These are phyloP conservation scores for Lophotis ruficrista DNA, from an alignment of 2,113 vertebrate genomes.

Conservation along the genomic window DNA sequence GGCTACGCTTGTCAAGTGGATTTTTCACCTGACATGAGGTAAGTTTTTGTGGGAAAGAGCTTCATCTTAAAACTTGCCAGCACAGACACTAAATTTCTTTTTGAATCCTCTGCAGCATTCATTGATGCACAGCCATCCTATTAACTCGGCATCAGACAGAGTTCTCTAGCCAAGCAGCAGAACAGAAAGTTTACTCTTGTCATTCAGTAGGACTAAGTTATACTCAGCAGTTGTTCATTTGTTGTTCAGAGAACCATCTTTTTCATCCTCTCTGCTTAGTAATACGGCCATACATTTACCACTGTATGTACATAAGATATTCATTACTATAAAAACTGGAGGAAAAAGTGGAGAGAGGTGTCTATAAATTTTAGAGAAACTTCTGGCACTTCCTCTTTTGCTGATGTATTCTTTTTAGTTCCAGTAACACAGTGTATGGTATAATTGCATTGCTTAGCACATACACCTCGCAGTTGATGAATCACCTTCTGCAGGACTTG, in stretches of 20 bases:
- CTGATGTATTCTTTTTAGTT: neutral
- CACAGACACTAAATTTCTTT: neutral
- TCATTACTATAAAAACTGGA: neutral
- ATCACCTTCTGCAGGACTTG: neutral
- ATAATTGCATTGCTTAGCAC: neutral
- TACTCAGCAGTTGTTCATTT: neutral
- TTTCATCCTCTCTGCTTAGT: neutral
- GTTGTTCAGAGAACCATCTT: neutral
- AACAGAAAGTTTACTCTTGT: neutral
- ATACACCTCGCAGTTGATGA: neutral
- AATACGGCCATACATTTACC: neutral
- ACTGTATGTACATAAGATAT: neutral
- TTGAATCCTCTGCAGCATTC: neutral
- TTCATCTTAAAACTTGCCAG: neutral
- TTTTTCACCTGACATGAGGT: slow-evolving; percentile 99
- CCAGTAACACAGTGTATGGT: neutral
- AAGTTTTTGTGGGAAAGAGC: slow-evolving; percentile 5
- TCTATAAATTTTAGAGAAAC: neutral
- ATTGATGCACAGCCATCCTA: neutral
- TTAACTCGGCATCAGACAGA: neutral
- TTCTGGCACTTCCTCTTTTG: neutral
- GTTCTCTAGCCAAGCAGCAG: neutral
- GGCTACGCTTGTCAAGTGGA: slow-evolving; percentile 98
- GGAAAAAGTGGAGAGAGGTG: neutral
- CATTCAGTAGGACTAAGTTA: neutral